Evolutionary conservation across 2,113 vertebrate genomes (phyloP).

Genomic region (Gambusia affinis): DNA sequence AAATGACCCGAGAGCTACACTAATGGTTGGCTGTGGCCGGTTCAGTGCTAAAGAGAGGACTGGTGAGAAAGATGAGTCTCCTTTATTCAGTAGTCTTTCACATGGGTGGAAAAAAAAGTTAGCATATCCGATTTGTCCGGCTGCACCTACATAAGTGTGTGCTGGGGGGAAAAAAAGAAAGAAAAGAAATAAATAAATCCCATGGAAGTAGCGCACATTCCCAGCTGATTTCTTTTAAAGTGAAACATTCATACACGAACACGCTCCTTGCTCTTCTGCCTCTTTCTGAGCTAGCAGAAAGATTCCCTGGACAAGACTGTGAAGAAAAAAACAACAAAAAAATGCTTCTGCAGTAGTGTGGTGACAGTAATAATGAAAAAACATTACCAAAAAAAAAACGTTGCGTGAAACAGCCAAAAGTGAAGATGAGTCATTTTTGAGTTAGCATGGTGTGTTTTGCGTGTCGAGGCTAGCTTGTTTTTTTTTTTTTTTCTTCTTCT

Average conservation of each 20-base stretch:
- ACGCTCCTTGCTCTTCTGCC: constrained; percentile 42
- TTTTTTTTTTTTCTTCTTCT: not conserved
- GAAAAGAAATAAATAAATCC: constrained; percentile 19
- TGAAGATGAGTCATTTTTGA: constrained; percentile 58
- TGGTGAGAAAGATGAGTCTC: constrained; percentile 28
- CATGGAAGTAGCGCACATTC: constrained; percentile 30
- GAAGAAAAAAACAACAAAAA: not conserved
- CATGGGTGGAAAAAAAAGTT: constrained; percentile 40
- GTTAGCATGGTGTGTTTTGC: constrained; percentile 73
- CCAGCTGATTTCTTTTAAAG: constrained; percentile 37
- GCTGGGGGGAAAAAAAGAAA: not conserved
- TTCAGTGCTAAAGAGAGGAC: constrained; percentile 55
- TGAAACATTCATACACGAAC: constrained; percentile 24
- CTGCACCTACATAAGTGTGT: constrained; percentile 39
- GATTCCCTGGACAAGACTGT: constrained; percentile 33
- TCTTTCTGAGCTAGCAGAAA: constrained; percentile 42
- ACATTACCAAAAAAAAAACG: not conserved
- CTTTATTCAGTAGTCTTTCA: constrained; percentile 70
- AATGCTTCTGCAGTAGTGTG: constrained; percentile 16
- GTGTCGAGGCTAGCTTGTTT: constrained; percentile 59
- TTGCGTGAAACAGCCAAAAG: constrained; percentile 40
- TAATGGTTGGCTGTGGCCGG: constrained; percentile 51
- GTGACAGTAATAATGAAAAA: constrained; percentile 29
- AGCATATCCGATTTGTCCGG: constrained; percentile 43
- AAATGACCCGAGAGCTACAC: constrained; percentile 80